These are phyloP conservation scores for Pterocles gutturalis DNA, from an alignment of 2,113 vertebrate species.

Conservation along the genomic window DNA sequence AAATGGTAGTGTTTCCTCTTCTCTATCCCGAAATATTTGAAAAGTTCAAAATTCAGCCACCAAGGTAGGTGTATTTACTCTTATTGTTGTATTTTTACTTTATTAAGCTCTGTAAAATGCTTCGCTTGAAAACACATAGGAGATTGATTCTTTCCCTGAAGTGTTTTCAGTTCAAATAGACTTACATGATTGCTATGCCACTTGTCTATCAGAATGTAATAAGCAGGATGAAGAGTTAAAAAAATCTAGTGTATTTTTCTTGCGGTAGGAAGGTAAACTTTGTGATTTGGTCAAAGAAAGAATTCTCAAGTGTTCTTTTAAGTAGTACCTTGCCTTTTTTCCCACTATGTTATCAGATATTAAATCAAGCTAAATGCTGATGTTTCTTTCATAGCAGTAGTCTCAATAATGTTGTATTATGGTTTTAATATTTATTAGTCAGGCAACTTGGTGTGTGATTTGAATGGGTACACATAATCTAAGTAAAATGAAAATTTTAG, in stretches of 20 bases:
- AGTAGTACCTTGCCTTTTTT: background rate
- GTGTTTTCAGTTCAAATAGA: background rate
- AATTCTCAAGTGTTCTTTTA: background rate
- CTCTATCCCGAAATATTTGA: slow-evolving; percentile 98
- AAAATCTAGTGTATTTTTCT: background rate
- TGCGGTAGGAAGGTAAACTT: background rate
- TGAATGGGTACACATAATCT: background rate
- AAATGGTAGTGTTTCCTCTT: slow-evolving; percentile 99
- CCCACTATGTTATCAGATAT: background rate
- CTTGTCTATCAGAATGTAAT: background rate
- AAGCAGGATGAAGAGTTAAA: background rate
- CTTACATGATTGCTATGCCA: background rate
- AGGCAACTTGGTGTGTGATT: background rate
- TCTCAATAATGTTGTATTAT: background rate
- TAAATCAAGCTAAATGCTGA: background rate
- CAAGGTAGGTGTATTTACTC: slow-evolving; percentile 83
- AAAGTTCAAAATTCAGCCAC: slow-evolving; percentile 98
- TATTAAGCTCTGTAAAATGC: background rate
- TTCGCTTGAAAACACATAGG: background rate
- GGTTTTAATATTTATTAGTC: background rate
- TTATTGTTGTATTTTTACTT: background rate
- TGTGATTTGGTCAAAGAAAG: background rate
- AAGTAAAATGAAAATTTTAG: background rate
- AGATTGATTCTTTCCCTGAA: background rate
- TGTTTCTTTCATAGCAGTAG: background rate